Evolutionary conservation across 2,888 invertebrate genomes (phyloP).

Genomic region (Hypena proboscidalis): DNA sequence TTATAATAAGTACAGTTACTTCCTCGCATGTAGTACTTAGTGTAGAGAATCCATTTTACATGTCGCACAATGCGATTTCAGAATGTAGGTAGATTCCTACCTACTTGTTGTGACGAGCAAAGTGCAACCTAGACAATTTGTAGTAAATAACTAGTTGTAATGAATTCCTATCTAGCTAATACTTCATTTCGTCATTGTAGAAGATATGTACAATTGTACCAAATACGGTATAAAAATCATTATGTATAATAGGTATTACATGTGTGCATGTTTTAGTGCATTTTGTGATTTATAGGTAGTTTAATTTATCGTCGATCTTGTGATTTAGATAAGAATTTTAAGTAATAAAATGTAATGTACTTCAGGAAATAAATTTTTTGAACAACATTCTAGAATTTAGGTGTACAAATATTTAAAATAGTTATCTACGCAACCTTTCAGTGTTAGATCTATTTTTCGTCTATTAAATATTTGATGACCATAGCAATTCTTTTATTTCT

Average conservation of each 20-base stretch:
- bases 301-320: slow-evolving; percentile 84
- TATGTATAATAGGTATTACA: slow-evolving; percentile 74
- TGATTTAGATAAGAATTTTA: slow-evolving; percentile 81
- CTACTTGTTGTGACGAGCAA: slow-evolving; percentile 46
- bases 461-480: slow-evolving; percentile 40
- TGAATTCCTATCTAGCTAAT: slow-evolving; percentile 55
- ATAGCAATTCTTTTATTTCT: slow-evolving; percentile 15
- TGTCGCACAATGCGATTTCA: slow-evolving; percentile 52
- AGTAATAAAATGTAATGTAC: slow-evolving; percentile 69
- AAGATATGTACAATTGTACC: slow-evolving; percentile 75
- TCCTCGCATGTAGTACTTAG: slow-evolving; percentile 66
- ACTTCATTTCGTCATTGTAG: slow-evolving; percentile 66
- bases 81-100: slow-evolving; percentile 35
- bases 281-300: slow-evolving; percentile 85
- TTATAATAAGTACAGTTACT: slow-evolving; percentile 62
- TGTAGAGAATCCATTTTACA: slow-evolving; percentile 43
- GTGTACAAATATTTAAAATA: slow-evolving; percentile 48
- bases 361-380: slow-evolving; percentile 48
- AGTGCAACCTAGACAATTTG: slow-evolving; percentile 63
- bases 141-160: slow-evolving; percentile 67
- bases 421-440: slow-evolving; percentile 44
- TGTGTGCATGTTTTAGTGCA: slow-evolving; percentile 86
- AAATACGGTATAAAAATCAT: slow-evolving; percentile 78
- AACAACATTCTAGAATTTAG: slow-evolving; percentile 43
- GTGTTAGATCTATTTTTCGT: slow-evolving; percentile 52